phyloP scores from a whole-genome alignment of 2,797 vertebrate genomes.

The Rhinella marina region DNA sequence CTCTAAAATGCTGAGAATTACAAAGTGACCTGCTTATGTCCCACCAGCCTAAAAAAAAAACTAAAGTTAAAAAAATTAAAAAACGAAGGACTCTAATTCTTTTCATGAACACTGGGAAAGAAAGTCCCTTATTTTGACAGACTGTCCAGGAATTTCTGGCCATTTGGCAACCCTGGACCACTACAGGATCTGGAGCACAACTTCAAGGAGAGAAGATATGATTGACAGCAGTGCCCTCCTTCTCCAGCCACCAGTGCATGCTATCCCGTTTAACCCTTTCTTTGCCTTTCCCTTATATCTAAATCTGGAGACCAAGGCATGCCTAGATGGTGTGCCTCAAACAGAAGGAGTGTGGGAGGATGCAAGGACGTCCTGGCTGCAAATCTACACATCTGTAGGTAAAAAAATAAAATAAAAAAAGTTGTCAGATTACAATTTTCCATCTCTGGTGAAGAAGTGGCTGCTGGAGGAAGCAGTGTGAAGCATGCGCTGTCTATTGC shows the following conservation, averaged over 20 bases:
- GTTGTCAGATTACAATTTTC: slow-evolving; percentile 35
- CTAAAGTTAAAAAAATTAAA: no score
- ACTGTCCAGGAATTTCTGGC: no score
- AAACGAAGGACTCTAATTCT: no score
- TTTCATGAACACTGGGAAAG: no score
- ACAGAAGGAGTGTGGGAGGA: not conserved
- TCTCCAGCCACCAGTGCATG: not conserved
- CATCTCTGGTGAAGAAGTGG: not conserved
- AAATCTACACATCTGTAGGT: not conserved
- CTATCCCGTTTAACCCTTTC: not conserved
- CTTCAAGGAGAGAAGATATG: not conserved
- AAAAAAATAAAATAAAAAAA: not conserved
- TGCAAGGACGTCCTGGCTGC: not conserved
- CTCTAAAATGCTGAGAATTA: no score
- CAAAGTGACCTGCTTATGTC: no score
- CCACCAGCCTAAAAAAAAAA: no score
- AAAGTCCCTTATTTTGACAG: no score
- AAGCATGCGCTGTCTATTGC: slow-evolving; percentile 37
- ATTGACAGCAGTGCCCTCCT: slow-evolving; percentile 7
- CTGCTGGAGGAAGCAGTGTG: slow-evolving; percentile 8
- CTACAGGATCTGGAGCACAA: not conserved
- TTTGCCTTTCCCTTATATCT: not conserved
- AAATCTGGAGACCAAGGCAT: not conserved
- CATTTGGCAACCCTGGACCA: no score
- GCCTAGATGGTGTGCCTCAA: not conserved